These are phyloP conservation scores for Solenopsis invicta DNA, from an alignment of 1,140 invertebrate species.

Conservation along the genomic window DNA sequence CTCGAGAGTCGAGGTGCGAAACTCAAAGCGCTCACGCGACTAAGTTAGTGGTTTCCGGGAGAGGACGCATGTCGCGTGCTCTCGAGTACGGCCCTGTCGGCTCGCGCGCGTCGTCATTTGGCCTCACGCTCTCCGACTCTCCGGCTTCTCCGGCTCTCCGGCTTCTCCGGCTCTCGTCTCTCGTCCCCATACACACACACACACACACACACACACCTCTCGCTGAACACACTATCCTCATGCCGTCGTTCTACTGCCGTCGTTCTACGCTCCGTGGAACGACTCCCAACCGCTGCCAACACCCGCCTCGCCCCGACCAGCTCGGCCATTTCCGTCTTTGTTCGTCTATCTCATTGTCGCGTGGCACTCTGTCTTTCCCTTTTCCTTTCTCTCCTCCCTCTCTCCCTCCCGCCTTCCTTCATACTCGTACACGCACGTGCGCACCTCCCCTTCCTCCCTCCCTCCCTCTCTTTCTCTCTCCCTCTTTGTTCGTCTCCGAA, in stretches of 20 bases:
- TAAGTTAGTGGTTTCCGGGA: constrained; percentile 22
- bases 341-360: constrained; percentile 54
- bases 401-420: background rate
- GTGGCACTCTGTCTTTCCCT: constrained; percentile 51
- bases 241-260: constrained; percentile 25
- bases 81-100: constrained; percentile 74
- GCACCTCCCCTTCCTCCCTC: background rate
- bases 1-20: background rate
- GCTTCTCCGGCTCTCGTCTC: no score
- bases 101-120: constrained; percentile 76
- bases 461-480: background rate
- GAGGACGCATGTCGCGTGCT: constrained; percentile 68
- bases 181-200: background rate
- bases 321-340: constrained; percentile 45
- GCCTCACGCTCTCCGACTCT: constrained; percentile 64
- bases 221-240: constrained; percentile 8
- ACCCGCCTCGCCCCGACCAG: constrained; percentile 1
- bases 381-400: constrained; percentile 49
- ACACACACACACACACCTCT: constrained; percentile 25
- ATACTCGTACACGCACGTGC: no score
- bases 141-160: no score
- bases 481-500: background rate
- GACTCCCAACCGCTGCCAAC: constrained; percentile 23
- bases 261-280: constrained; percentile 42
- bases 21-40: constrained; percentile 24